These are phyloP conservation scores for Hystrix cristata DNA, from an alignment of 2,113 vertebrate species.

Conservation along the genomic window DNA sequence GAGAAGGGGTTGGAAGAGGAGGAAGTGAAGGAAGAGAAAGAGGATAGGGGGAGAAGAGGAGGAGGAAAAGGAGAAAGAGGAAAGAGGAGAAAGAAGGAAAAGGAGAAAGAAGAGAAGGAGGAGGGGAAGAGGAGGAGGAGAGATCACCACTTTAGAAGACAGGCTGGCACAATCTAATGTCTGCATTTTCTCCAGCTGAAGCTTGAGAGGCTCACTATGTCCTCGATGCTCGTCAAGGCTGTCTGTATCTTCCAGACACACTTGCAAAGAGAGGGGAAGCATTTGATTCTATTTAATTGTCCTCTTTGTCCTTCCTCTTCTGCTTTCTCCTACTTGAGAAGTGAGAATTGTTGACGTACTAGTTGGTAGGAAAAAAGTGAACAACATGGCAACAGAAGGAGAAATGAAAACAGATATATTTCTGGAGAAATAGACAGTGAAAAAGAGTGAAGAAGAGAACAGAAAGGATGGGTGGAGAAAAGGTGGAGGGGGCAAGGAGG, in stretches of 20 bases:
- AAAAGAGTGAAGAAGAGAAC: background rate
- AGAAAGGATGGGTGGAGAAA: background rate
- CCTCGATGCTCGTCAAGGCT: background rate
- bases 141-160: background rate
- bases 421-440: background rate
- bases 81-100: background rate
- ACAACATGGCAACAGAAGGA: background rate
- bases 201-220: background rate
- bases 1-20: background rate
- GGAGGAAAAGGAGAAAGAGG: background rate
- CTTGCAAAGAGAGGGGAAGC: background rate
- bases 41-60: background rate
- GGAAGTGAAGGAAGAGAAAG: background rate
- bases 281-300: rapidly evolving
- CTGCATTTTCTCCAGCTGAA: background rate
- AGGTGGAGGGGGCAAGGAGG: background rate
- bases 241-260: background rate
- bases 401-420: background rate
- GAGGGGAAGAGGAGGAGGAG: background rate
- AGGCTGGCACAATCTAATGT: background rate
- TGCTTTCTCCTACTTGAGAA: background rate
- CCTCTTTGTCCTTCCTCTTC: background rate
- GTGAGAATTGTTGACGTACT: background rate
- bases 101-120: background rate
- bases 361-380: background rate